Evolutionary conservation across 2,888 invertebrate species (phyloP).

Genomic region (Drosophila robusta): DNA sequence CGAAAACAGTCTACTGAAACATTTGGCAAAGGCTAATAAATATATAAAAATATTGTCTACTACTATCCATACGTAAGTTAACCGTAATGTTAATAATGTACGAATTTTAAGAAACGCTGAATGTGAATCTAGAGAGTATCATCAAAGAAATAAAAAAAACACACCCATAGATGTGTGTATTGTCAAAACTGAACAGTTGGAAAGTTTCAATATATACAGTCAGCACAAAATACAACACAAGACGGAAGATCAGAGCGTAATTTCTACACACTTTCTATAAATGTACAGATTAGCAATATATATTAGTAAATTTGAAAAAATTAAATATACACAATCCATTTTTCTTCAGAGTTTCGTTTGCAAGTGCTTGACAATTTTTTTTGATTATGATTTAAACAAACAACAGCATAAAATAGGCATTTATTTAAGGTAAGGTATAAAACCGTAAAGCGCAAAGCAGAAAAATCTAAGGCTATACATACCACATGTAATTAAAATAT

Average conservation of each 20-base stretch:
- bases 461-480: constrained; percentile 24
- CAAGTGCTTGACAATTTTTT: constrained; percentile 59
- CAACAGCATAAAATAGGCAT: constrained; percentile 17
- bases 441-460: constrained; percentile 39
- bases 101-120: constrained; percentile 82
- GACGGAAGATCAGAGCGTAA: constrained; percentile 6
- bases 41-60: constrained; percentile 33
- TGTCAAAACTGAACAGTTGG: constrained; percentile 56
- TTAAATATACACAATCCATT: constrained; percentile 31
- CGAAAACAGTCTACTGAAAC: constrained; percentile 13
- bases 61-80: constrained; percentile 72
- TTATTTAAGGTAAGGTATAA: constrained; percentile 47
- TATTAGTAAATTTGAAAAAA: constrained; percentile 20
- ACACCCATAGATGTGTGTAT: constrained; percentile 56
- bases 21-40: constrained; percentile 28
- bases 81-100: constrained; percentile 76
- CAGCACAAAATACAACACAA: constrained; percentile 15
- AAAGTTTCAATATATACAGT: constrained; percentile 30
- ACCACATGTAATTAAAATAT: constrained; percentile 26
- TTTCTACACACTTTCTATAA: constrained; percentile 61
- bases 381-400: constrained; percentile 31
- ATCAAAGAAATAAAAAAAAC: constrained; percentile 22
- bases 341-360: constrained; percentile 62
- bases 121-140: constrained; percentile 79
- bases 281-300: constrained; percentile 56